Percentiles rank a stretch among this genome's conserved stretches.
Evolutionary conservation across 2,888 invertebrate genomes (phyloP).

Genomic region (Lepidonotus clava): DNA sequence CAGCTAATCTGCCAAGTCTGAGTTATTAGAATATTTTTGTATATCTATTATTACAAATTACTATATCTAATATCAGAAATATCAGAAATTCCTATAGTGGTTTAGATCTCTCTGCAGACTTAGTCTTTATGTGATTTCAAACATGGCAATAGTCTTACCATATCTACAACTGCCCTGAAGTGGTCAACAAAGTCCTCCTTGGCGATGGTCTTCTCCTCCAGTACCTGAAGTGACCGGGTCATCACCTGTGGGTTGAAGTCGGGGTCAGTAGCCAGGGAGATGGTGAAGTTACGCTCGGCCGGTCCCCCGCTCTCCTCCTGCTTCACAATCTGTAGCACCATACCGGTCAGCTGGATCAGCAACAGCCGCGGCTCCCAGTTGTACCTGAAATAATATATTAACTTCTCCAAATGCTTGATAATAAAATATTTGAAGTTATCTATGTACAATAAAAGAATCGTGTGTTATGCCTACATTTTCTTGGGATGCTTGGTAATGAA

Average conservation of each 20-base stretch:
- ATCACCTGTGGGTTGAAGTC: slow-evolving; percentile 61
- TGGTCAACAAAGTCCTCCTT: slow-evolving; percentile 56
- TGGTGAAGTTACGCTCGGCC: slow-evolving; percentile 55
- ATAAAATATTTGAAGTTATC: no score
- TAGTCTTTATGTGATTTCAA: neutral
- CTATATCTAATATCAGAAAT: no score
- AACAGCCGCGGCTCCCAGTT: slow-evolving; percentile 61
- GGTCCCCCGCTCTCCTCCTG: slow-evolving; percentile 57
- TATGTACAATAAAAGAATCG: no score
- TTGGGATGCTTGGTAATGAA: no score
- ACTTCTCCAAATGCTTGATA: no score
- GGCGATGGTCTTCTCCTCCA: slow-evolving; percentile 57
- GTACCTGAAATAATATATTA: no score
- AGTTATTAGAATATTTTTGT: no score
- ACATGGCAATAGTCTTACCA: slow-evolving; percentile 49
- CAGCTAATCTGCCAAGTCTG: no score
- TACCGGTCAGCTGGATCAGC: slow-evolving; percentile 58
- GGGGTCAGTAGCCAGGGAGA: slow-evolving; percentile 63
- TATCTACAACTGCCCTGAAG: slow-evolving; percentile 55
- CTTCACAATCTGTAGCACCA: slow-evolving; percentile 59
- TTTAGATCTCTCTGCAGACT: neutral
- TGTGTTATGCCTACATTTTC: no score
- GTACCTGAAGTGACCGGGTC: slow-evolving; percentile 61
- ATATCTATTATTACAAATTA: no score
- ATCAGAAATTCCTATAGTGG: no score